Evolutionary conservation across 1,140 invertebrate species (phyloP).

Genomic region (Drosophila arizonae): DNA sequence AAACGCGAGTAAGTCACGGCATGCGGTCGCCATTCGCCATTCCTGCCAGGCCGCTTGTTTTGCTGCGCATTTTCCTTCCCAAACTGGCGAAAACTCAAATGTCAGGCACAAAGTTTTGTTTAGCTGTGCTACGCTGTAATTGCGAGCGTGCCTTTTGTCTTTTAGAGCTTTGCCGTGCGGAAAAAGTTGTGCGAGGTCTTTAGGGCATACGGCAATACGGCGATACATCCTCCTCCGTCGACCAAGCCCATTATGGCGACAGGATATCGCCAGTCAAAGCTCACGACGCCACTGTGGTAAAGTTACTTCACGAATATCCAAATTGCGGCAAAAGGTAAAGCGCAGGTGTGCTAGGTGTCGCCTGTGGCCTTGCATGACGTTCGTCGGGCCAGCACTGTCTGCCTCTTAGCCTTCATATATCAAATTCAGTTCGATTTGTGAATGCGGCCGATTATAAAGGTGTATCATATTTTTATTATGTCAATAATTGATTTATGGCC

Average conservation of each 20-base stretch:
- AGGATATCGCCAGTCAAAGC: conserved; percentile 32
- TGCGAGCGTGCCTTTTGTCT: conserved; percentile 50
- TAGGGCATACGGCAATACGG: conserved; percentile 25
- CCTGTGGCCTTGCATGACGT: conserved; percentile 41
- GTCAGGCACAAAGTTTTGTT: conserved; percentile 69
- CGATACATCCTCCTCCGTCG: conserved; percentile 25
- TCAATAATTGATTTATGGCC: conserved; percentile 63
- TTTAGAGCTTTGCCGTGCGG: conserved; percentile 22
- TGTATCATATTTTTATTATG: conserved; percentile 44
- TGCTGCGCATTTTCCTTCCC: conserved; percentile 66
- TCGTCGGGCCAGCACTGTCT: conserved; percentile 28
- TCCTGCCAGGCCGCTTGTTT: conserved; percentile 7
- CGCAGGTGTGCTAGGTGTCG: conserved; percentile 62
- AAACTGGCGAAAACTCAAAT: conserved; percentile 57
- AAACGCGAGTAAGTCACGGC: conserved; percentile 78
- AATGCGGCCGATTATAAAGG: neutral
- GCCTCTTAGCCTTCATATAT: neutral
- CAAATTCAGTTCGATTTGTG: neutral
- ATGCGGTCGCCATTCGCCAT: conserved; percentile 16
- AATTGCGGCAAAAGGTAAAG: conserved; percentile 35
- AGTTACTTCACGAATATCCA: conserved; percentile 2
- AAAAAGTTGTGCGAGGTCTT: conserved; percentile 59
- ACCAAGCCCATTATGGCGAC: neutral
- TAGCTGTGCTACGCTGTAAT: conserved; percentile 45
- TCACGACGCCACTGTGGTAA: conserved; percentile 25